Evolutionary conservation across 2,888 invertebrate genomes (phyloP), one percentile per base, ranked within the genome.

Genomic region (Mystacides longicornis): DNA sequence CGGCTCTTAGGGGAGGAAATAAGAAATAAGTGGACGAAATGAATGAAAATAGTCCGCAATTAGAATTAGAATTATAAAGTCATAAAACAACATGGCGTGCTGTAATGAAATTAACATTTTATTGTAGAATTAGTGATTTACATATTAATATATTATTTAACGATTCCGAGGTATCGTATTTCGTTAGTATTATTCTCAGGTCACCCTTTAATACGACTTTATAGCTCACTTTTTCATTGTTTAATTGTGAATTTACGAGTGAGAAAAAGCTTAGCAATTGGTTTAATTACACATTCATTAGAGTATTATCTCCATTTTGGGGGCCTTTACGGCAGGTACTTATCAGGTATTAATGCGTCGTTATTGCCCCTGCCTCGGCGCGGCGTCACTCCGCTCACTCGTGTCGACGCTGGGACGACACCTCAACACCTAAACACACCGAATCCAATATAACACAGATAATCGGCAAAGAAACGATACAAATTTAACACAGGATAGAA

Each of bases 271-370:
- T 49, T 37, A 37, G 46, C 54, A 50, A 50, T 54, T 54, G 23
- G 37, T 54, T 54, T 49, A 54, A 54, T 54, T 54, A 49, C 49
- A 37, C 54, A 42, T 54, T 54, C 54, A 54, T 54, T 54, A 54
- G 54, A 45, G 49, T 49, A 54, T 54, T 54, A 54, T 54, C 54
- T 43, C 23, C 27, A 52, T 49, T 54, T 49, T 37, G 37, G 37
- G 37, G 50, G 54, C 43, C 45, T 54, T 54, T 14, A 43, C 43
- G 21, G 7, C 37, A 14, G 14, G 16, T 37, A 37, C 37, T 14
- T n/a, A 11, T 3, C 37, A n/a, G 37, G 37, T n/a, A 37, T 37
- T 37, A 37, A 37, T 37, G 16, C 37, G 14, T 37, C 37, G 37
- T 37, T 27, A 27, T 11, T 27, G 27, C 27, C 27, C 11, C 27